Conservation (phyloP, 2,113 vertebrate species). For the Solenodon paradoxus region DNA sequence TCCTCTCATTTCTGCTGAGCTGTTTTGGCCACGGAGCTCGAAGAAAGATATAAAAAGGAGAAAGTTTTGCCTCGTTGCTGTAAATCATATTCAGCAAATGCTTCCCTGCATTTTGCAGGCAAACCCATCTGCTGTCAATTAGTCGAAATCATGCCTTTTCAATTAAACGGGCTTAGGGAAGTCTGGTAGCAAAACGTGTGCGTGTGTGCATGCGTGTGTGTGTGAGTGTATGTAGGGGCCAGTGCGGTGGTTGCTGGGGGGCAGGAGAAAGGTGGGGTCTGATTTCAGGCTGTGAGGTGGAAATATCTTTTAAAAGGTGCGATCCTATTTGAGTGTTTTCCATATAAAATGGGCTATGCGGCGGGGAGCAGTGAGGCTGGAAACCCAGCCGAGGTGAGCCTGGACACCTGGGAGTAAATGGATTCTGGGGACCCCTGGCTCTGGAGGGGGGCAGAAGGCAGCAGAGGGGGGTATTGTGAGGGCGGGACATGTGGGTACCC, state of each 20-base stretch:
- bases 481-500: background rate
- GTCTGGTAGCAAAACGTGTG: constrained; percentile 66
- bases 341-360: constrained; percentile 63
- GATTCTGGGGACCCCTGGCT: background rate
- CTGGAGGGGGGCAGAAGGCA: background rate
- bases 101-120: constrained; percentile 64
- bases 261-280: constrained; percentile 54
- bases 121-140: constrained; percentile 85
- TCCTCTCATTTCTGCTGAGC: constrained; percentile 76
- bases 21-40: constrained; percentile 64
- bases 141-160: constrained; percentile 83
- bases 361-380: constrained; percentile 49
- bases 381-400: constrained; percentile 28
- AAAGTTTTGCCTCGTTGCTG: constrained; percentile 67
- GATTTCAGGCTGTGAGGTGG: constrained; percentile 74
- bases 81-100: constrained; percentile 76
- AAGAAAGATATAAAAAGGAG: constrained; percentile 73
- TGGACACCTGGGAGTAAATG: background rate
- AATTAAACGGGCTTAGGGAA: constrained; percentile 81
- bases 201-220: background rate
- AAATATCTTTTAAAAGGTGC: constrained; percentile 84
- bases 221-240: background rate
- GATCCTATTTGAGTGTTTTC: constrained; percentile 79
- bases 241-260: background rate
- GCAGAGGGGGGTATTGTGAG: background rate